Percentiles rank a stretch among this genome's conserved stretches.
Evolutionary conservation across 2,888 invertebrate genomes (phyloP).

Genomic region (Lycocerus yunnanus): DNA sequence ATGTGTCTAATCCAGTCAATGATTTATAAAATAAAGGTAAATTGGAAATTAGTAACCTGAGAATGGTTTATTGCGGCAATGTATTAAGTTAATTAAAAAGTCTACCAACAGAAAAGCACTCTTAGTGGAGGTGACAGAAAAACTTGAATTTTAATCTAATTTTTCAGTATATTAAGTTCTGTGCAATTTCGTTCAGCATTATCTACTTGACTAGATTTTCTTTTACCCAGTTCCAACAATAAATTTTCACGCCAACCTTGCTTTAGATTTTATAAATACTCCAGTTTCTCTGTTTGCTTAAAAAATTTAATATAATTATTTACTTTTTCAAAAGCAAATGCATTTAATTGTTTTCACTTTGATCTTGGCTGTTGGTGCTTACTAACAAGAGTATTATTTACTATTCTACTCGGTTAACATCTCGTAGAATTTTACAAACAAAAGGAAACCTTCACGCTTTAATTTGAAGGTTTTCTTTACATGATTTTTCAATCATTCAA

Average conservation of each 20-base stretch:
- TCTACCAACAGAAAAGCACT: no score
- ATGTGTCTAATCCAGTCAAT: not conserved
- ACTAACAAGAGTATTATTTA: not conserved
- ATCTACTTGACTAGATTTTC: not conserved
- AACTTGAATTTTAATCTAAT: no score
- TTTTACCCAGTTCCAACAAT: not conserved
- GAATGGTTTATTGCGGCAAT: not conserved
- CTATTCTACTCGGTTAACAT: not conserved
- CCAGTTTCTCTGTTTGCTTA: not conserved
- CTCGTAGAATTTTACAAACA: slow-evolving; percentile 4
- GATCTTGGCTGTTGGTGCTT: not conserved
- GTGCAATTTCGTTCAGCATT: no score
- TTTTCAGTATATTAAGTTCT: no score
- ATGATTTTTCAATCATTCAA: slow-evolving; percentile 15
- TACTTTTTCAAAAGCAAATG: not conserved
- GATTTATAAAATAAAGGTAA: not conserved
- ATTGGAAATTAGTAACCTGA: not conserved
- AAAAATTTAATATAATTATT: not conserved
- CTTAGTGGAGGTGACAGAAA: no score
- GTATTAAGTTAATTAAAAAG: not conserved
- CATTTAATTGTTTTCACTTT: not conserved
- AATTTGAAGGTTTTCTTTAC: slow-evolving; percentile 16
- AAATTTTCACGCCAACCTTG: not conserved
- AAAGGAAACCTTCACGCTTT: slow-evolving; percentile 13
- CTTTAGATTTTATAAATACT: not conserved